These are phyloP conservation scores for Tichodroma muraria DNA, from an alignment of 2,113 vertebrate genomes.

Conservation along the genomic window DNA sequence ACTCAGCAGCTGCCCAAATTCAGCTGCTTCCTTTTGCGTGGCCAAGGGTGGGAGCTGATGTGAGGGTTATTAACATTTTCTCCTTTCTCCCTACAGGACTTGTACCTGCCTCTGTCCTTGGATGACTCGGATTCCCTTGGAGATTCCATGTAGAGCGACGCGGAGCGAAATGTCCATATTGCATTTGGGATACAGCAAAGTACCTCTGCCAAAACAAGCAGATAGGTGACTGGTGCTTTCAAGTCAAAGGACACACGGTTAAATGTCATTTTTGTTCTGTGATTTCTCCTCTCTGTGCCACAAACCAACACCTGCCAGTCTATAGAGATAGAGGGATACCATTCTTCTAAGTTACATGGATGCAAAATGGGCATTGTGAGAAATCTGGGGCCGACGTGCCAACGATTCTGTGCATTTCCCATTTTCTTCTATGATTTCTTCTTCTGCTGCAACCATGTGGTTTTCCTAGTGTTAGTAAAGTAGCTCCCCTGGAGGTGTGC, in stretches of 20 bases:
- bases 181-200: slow-evolving; percentile 45
- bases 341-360: slow-evolving; percentile 49
- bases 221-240: slow-evolving; percentile 74
- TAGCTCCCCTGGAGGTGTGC: not conserved
- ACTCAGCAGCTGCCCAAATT: too few species aligned
- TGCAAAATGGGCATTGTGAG: slow-evolving; percentile 28
- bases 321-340: slow-evolving; percentile 75
- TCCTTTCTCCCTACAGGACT: slow-evolving; percentile 80
- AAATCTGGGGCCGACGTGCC: not conserved
- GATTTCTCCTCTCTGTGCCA: slow-evolving; percentile 76
- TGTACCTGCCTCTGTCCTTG: slow-evolving; percentile 96
- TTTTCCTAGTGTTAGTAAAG: not conserved
- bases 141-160: slow-evolving; percentile 87
- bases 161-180: not conserved
- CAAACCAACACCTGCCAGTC: slow-evolving; percentile 67
- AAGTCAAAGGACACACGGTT: slow-evolving; percentile 67
- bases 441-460: not conserved
- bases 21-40: accelerated
- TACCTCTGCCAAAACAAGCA: slow-evolving; percentile 64
- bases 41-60: not conserved
- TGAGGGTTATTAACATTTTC: slow-evolving; percentile 69
- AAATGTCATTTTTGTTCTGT: slow-evolving; percentile 69
- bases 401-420: not conserved
- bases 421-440: not conserved
- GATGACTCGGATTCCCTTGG: slow-evolving; percentile 94